phyloP scores from a whole-genome alignment of 2,888 invertebrate species.

The Pandemis corylana region DNA sequence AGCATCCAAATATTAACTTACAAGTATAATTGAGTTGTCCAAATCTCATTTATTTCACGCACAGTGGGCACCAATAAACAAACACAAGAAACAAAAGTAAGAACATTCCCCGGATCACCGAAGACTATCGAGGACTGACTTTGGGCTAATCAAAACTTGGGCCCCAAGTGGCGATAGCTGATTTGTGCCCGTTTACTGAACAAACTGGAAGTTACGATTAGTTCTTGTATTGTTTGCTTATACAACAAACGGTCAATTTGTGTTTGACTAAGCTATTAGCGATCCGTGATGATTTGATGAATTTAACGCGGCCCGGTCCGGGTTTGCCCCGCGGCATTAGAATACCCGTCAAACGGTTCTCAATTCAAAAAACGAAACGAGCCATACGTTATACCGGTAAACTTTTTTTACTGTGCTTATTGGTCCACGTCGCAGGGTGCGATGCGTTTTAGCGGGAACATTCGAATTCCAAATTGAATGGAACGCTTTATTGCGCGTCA shows the following conservation, averaged over 20 bases:
- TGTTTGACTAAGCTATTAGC: slow-evolving; percentile 36
- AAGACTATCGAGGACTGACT: slow-evolving; percentile 45
- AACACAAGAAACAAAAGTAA: slow-evolving; percentile 51
- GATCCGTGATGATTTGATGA: slow-evolving; percentile 30
- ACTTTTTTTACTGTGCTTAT: slow-evolving; percentile 36
- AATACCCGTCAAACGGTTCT: slow-evolving; percentile 10
- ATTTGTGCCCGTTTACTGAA: slow-evolving; percentile 49
- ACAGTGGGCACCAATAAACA: slow-evolving; percentile 56
- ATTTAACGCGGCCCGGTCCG: slow-evolving; percentile 14
- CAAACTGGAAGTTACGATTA: slow-evolving; percentile 68
- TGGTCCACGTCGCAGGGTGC: slow-evolving; percentile 20
- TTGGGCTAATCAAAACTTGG: slow-evolving; percentile 62
- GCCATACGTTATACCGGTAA: slow-evolving; percentile 17
- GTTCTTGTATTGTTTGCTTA: slow-evolving; percentile 58
- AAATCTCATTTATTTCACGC: slow-evolving; percentile 58
- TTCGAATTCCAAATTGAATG: slow-evolving; percentile 53
- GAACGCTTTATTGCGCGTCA: slow-evolving; percentile 61
- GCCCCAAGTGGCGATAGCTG: slow-evolving; percentile 52
- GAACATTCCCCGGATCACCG: slow-evolving; percentile 51
- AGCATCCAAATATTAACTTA: slow-evolving; percentile 47
- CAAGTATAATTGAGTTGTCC: slow-evolving; percentile 58
- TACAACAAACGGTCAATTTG: slow-evolving; percentile 41
- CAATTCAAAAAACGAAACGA: slow-evolving; percentile 4
- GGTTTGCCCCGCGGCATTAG: background rate
- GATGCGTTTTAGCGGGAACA: slow-evolving; percentile 49